Evolutionary conservation across 2,888 invertebrate species (phyloP), one percentile per base, ranked within the genome.

Genomic region (Macrostomum cliftonense): DNA sequence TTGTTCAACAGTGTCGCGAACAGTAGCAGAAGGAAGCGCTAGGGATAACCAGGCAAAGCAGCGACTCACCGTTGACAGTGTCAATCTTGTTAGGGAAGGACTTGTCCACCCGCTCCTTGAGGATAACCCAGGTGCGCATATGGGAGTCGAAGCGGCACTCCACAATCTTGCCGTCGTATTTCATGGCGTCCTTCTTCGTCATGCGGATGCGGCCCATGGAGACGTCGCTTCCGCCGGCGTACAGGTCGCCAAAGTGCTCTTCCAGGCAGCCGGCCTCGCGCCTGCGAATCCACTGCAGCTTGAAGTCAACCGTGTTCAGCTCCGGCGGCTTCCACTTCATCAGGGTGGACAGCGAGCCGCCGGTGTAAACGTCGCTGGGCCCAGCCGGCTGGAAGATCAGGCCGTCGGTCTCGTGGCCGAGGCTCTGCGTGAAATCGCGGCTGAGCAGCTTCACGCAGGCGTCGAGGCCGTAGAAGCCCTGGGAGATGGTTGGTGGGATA

Each of bases 261-360:
- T 70, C 67, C 13, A 73, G 55, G 73, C 72, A 68, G 67, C 70
- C 70, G 40, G 51, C 52, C 47, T 58, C 57, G 2, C 62, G 51
- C 45, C 62, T 61, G 51, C 84, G 78, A 1, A 77, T 76, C 48
- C 97, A 82, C 71, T 82, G 81, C 52, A 97, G 72, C 61, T 78
- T 79, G 68, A 99, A 99, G 72, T 99, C 97, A 0, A 99, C 82
- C 4, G 93, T 91, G 73, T 97, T 97, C 72, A 87, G 77, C 51
- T 81, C 77, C 2, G 80, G 74, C 14, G 97, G 95, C 65, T 99
- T 99, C 97, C 97, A 99, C 70, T 99, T 99, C 14, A 99, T 74
- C 1, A 93, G 85, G 42, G 80, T 78, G 37, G 76, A 74, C 61
- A 85, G 88, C 7, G 78, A 75, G 0, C 97, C 97, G 9, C 83